These are phyloP conservation scores for Lophotis ruficrista DNA, from an alignment of 2,113 vertebrate species.

Conservation along the genomic window DNA sequence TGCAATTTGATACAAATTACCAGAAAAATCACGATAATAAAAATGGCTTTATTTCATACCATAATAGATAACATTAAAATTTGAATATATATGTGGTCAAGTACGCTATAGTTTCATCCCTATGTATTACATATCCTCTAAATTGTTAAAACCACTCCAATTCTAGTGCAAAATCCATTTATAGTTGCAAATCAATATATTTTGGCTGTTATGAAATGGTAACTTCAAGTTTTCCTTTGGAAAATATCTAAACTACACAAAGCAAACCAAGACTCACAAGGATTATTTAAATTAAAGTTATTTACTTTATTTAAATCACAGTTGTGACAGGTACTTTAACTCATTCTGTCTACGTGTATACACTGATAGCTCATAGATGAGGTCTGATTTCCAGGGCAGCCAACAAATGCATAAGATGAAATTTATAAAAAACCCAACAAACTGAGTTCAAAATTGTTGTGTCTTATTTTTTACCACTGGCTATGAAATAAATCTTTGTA, in stretches of 20 bases:
- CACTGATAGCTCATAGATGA: neutral
- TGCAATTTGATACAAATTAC: neutral
- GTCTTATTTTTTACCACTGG: neutral
- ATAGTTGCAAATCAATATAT: neutral
- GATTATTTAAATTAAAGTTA: neutral
- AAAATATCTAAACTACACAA: neutral
- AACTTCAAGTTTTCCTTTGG: neutral
- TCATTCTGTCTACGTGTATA: neutral
- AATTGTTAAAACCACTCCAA: neutral
- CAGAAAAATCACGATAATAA: neutral
- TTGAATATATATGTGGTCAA: neutral
- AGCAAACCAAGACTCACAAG: neutral
- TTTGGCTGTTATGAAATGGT: neutral
- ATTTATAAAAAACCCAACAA: neutral
- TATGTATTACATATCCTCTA: neutral
- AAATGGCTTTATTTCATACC: neutral
- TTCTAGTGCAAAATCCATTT: neutral
- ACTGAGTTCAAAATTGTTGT: neutral
- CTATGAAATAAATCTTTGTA: slow-evolving; percentile 33
- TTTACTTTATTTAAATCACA: neutral
- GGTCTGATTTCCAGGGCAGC: neutral
- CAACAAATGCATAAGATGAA: neutral
- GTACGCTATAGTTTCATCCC: neutral
- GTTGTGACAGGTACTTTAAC: neutral
- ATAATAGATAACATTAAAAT: neutral